Evolutionary conservation across 2,797 vertebrate species (phyloP).

Genomic region (Molothrus ater): DNA sequence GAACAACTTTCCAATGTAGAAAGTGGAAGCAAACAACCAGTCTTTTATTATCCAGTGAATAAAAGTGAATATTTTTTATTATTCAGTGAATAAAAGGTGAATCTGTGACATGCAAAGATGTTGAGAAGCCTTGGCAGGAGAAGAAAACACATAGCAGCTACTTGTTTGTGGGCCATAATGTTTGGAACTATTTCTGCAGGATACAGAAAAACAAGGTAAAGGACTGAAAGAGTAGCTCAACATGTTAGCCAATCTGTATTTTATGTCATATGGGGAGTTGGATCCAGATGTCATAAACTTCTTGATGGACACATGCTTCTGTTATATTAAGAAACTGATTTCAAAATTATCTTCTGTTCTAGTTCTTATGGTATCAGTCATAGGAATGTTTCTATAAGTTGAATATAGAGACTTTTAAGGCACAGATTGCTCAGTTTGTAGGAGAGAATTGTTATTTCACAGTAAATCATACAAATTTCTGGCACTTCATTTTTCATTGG

Average conservation of each 20-base stretch:
- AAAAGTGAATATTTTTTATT: too few species aligned
- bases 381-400: neutral
- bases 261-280: neutral
- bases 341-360: neutral
- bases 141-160: neutral
- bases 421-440: neutral
- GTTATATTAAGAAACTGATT: neutral
- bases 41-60: neutral
- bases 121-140: neutral
- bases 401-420: neutral
- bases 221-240: neutral
- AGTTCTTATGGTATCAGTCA: neutral
- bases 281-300: neutral
- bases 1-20: neutral
- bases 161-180: neutral
- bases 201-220: neutral
- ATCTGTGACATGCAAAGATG: neutral
- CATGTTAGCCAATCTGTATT: neutral
- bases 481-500: neutral
- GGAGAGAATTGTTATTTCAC: neutral
- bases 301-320: neutral
- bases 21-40: neutral
- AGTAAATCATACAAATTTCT: neutral
- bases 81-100: neutral
- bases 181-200: neutral